A percentile compares a stretch with the other conserved stretches of the same genome.
Conservation (phyloP, 2,113 vertebrate species). For the Polyodon spathula region DNA sequence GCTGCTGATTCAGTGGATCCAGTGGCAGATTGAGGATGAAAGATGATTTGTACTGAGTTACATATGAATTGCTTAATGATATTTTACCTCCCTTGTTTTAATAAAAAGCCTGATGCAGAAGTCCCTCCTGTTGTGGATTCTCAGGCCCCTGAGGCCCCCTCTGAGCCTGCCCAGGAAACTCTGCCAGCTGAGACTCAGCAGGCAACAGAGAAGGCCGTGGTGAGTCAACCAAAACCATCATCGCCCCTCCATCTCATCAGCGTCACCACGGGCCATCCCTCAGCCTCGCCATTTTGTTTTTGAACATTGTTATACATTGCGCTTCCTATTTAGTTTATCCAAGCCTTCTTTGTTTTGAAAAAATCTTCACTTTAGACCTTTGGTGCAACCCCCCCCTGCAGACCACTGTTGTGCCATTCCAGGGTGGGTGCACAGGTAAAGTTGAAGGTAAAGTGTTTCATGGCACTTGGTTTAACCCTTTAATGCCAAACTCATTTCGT, state of each 20-base stretch:
- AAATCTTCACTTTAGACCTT: neutral
- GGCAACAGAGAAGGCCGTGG: conserved; percentile 56
- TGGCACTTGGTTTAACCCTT: too few relatives aligned
- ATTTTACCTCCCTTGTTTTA: neutral
- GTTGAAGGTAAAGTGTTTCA: too few relatives aligned
- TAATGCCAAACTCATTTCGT: neutral
- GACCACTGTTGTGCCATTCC: too few relatives aligned
- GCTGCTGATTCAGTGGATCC: neutral
- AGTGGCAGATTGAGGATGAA: neutral
- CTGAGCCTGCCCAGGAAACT: conserved; percentile 30
- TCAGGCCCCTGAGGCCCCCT: conserved; percentile 24
- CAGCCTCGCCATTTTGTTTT: neutral
- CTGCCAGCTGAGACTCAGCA: conserved; percentile 27
- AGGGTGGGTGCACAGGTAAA: too few relatives aligned
- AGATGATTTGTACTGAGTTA: neutral
- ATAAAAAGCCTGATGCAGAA: conserved; percentile 52
- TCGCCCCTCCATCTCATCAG: neutral
- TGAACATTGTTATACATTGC: neutral
- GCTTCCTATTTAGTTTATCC: neutral
- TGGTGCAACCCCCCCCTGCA: neutral
- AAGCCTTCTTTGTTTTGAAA: neutral
- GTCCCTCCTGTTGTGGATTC: conserved; percentile 43
- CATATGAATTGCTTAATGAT: neutral
- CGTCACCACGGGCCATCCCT: neutral
- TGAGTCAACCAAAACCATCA: conserved; percentile 54